These are phyloP conservation scores for Microtus oregoni DNA, from an alignment of 2,113 vertebrate genomes.

Conservation along the genomic window DNA sequence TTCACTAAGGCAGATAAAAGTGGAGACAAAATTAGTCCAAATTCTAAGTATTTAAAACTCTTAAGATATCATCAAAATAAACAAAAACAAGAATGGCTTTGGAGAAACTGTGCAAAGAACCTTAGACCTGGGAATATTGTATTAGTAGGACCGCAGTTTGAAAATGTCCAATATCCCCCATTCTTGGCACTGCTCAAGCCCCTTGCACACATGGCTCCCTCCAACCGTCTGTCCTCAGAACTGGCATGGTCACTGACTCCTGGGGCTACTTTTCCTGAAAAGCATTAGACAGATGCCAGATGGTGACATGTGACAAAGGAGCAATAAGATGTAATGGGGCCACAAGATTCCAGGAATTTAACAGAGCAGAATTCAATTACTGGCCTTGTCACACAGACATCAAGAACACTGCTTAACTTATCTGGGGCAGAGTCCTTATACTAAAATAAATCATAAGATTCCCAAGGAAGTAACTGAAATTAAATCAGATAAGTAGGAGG, in stretches of 20 bases:
- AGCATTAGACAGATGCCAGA: conserved; percentile 61
- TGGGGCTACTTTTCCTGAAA: conserved; percentile 71
- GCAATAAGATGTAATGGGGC: background rate
- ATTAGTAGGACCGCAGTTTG: background rate
- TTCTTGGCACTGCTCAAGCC: background rate
- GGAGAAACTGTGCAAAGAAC: background rate
- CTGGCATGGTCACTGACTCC: conserved; percentile 12
- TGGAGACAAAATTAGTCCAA: background rate
- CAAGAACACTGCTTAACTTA: background rate
- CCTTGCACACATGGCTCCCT: background rate
- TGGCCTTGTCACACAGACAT: background rate
- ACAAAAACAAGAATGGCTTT: background rate
- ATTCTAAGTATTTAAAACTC: background rate
- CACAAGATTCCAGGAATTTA: conserved; percentile 53
- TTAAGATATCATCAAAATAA: background rate
- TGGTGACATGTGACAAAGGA: conserved; percentile 31
- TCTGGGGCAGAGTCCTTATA: background rate
- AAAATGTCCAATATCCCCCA: background rate
- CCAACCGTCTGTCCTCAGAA: background rate
- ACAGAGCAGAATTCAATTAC: background rate
- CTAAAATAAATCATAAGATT: background rate
- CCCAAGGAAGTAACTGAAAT: background rate
- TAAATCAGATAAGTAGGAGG: background rate
- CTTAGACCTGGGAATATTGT: background rate
- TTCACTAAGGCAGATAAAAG: background rate